A percentile compares a stretch with the other conserved stretches of the same genome.
Evolutionary conservation across 2,797 vertebrate genomes (phyloP).

Genomic region (Erethizon dorsatum): DNA sequence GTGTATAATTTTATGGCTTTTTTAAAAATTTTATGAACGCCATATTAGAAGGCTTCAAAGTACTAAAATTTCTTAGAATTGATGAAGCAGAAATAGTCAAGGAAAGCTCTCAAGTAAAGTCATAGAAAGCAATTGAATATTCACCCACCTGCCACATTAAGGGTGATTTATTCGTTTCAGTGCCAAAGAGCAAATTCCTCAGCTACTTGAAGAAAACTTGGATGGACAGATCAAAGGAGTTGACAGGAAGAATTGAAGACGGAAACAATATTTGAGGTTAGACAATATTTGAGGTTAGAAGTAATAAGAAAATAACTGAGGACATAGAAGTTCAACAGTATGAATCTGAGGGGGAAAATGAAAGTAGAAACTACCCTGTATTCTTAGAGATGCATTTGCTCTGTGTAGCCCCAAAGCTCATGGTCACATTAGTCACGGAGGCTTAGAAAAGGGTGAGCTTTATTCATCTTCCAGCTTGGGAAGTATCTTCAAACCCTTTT

Average conservation of each 20-base stretch:
- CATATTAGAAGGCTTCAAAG: constrained; percentile 11
- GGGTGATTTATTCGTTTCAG: constrained; percentile 3
- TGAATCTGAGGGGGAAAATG: background rate
- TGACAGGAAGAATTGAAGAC: background rate
- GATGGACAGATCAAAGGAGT: background rate
- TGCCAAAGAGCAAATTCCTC: constrained; percentile 44
- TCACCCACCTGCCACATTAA: background rate
- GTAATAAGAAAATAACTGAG: background rate
- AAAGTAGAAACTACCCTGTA: background rate
- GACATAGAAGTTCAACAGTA: background rate
- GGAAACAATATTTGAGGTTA: background rate
- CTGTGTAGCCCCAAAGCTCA: background rate
- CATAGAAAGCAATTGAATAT: background rate
- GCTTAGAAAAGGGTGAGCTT: background rate
- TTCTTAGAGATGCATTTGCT: background rate
- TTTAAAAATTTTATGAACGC: constrained; percentile 66
- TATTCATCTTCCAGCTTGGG: background rate
- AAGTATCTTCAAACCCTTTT: background rate
- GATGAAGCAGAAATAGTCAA: constrained; percentile 51
- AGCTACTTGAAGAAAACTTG: background rate
- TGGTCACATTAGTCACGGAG: background rate
- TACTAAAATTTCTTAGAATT: constrained; percentile 45
- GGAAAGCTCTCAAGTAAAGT: constrained; percentile 15
- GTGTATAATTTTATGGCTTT: constrained; percentile 37
- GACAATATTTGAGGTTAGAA: background rate